Conservation (phyloP, 2,888 invertebrate species). For the Argynnis bischoffii region DNA sequence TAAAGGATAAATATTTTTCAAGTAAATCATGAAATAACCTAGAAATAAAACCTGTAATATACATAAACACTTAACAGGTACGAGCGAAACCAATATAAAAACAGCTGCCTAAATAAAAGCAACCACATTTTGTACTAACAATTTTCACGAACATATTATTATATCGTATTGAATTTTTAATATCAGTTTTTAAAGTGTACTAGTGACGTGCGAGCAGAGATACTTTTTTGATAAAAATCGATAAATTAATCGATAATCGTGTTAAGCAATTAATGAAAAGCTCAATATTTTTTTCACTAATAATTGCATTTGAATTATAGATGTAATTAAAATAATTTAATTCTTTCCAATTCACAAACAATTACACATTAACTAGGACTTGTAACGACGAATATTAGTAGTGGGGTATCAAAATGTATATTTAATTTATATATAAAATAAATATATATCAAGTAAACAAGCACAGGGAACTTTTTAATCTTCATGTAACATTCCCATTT, state of each 20-base stretch:
- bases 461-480: too few relatives aligned
- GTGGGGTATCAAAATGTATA: too few relatives aligned
- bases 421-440: too few relatives aligned
- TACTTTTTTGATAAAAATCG: too few relatives aligned
- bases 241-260: too few relatives aligned
- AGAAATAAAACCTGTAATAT: slow-evolving; percentile 53
- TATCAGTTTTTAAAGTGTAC: slow-evolving; percentile 10
- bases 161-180: slow-evolving; percentile 17
- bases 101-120: slow-evolving; percentile 53
- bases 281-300: too few relatives aligned
- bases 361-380: background rate
- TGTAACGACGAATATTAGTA: too few relatives aligned
- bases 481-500: too few relatives aligned
- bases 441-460: too few relatives aligned
- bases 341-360: background rate
- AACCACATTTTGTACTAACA: slow-evolving; percentile 57
- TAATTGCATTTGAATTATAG: too few relatives aligned
- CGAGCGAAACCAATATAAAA: slow-evolving; percentile 62
- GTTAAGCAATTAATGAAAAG: too few relatives aligned
- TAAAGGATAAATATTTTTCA: slow-evolving; percentile 32
- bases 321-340: too few relatives aligned
- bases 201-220: slow-evolving; percentile 7
- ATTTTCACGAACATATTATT: slow-evolving; percentile 29
- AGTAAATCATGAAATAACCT: slow-evolving; percentile 31
- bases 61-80: slow-evolving; percentile 60